A percentile compares a stretch with the other conserved stretches of the same genome.
These are phyloP conservation scores for Sciurus vulgaris DNA, from an alignment of 2,797 vertebrate genomes.

Conservation along the genomic window DNA sequence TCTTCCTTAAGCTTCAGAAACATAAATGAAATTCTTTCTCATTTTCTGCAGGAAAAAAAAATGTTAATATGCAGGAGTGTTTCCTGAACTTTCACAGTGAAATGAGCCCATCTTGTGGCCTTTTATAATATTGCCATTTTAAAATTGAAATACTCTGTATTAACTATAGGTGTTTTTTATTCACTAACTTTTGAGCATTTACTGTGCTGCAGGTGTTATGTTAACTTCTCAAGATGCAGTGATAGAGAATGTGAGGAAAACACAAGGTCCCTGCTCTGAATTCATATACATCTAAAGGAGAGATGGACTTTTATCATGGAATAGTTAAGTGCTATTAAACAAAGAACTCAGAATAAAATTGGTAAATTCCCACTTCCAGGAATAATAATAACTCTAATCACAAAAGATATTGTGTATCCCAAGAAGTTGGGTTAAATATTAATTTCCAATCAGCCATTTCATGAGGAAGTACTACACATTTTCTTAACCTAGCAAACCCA, in stretches of 20 bases:
- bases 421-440: constrained; percentile 55
- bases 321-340: neutral
- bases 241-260: neutral
- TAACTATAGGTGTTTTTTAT: neutral
- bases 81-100: constrained; percentile 70
- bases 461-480: neutral
- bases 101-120: constrained; percentile 83
- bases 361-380: neutral
- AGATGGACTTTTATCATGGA: neutral
- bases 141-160: constrained; percentile 18
- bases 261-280: neutral
- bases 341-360: constrained; percentile 42
- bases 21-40: constrained; percentile 42
- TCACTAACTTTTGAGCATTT: neutral
- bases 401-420: constrained; percentile 5
- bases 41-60: constrained; percentile 14
- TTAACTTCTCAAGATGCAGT: neutral
- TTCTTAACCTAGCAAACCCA: neutral
- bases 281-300: neutral
- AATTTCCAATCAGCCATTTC: constrained; percentile 24
- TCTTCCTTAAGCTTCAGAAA: constrained; percentile 57
- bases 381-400: constrained; percentile 42
- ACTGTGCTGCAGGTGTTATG: neutral
- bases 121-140: constrained; percentile 76
- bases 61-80: constrained; percentile 9